Evolutionary conservation across 2,113 vertebrate species (phyloP).

Genomic region (Zapornia atra): DNA sequence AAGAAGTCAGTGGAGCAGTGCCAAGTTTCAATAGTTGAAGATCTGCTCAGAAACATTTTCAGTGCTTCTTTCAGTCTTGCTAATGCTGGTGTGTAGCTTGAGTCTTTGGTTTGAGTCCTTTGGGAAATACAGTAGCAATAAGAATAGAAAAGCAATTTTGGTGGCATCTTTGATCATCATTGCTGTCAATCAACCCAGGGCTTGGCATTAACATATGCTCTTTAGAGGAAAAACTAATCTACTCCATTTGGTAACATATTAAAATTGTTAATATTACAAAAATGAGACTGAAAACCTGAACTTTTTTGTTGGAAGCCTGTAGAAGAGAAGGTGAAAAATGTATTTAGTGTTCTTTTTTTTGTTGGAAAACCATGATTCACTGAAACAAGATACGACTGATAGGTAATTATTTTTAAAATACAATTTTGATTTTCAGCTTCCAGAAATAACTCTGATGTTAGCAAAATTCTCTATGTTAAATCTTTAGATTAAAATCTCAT

Average conservation of each 20-base stretch:
- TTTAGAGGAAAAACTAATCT: constrained; percentile 65
- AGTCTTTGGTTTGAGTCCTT: constrained; percentile 56
- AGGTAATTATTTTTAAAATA: background rate
- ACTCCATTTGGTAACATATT: constrained; percentile 61
- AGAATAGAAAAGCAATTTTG: constrained; percentile 66
- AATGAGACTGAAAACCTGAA: constrained; percentile 5
- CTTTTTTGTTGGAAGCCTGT: background rate
- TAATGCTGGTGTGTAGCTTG: constrained; percentile 30
- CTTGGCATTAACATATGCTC: constrained; percentile 64
- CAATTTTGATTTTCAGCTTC: background rate
- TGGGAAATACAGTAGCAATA: constrained; percentile 51
- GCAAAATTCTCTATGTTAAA: background rate
- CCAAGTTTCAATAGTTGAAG: constrained; percentile 59
- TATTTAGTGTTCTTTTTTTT: background rate
- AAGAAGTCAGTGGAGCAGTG: constrained; percentile 61
- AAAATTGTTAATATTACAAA: constrained; percentile 41
- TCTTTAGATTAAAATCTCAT: background rate
- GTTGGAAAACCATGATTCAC: background rate
- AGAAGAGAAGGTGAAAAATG: background rate
- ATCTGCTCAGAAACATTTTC: constrained; percentile 65
- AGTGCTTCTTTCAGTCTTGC: constrained; percentile 54
- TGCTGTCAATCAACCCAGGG: constrained; percentile 49
- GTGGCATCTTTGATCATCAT: constrained; percentile 58
- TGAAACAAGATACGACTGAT: background rate
- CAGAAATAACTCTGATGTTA: background rate